These are phyloP conservation scores for Pipistrellus nathusii DNA, from an alignment of 2,797 vertebrate genomes.

Conservation along the genomic window DNA sequence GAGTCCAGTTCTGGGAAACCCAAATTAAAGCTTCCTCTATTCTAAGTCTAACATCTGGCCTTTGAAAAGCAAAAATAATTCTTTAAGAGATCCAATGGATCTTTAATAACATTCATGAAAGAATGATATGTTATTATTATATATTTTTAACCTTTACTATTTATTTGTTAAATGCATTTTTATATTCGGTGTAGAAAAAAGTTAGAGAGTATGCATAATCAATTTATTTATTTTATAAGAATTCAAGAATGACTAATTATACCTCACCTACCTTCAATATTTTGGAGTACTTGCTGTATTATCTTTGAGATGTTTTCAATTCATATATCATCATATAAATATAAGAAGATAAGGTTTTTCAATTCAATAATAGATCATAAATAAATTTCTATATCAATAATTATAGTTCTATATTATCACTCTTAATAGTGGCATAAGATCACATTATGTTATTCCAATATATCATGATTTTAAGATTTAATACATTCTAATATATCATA, in stretches of 20 bases:
- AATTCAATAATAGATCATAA: not conserved
- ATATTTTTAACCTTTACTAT: not conserved
- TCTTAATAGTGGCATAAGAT: not conserved
- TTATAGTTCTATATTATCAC: not conserved
- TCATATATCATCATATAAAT: not conserved
- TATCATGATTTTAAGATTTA: not conserved
- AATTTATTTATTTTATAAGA: not conserved
- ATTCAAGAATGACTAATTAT: not conserved
- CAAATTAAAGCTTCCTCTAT: not conserved
- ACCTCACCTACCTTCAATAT: not conserved
- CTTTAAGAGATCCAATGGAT: not conserved
- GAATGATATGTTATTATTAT: not conserved
- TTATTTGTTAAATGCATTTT: not conserved
- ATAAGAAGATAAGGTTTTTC: not conserved
- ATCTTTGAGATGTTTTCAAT: not conserved
- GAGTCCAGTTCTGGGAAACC: not conserved
- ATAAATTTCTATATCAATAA: not conserved
- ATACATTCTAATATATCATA: not conserved
- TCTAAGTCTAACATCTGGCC: not conserved
- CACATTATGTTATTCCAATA: not conserved
- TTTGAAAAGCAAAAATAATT: not conserved
- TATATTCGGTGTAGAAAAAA: constrained; percentile 2
- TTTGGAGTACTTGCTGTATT: not conserved
- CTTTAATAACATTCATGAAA: not conserved
- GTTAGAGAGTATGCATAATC: not conserved